Conservation (phyloP, 2,888 invertebrate species). For the Limnephilus rhombicus region DNA sequence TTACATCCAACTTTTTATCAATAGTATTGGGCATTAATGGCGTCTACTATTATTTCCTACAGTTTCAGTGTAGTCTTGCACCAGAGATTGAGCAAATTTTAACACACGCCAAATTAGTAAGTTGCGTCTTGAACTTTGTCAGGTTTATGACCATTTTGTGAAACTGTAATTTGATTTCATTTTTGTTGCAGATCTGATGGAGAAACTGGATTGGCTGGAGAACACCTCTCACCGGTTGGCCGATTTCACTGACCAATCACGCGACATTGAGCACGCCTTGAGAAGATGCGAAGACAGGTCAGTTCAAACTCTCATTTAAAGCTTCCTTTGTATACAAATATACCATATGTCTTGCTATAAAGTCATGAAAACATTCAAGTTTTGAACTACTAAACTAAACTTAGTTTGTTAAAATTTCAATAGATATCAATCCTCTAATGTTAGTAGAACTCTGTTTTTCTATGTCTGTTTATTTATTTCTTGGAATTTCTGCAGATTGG, state of each 20-base stretch:
- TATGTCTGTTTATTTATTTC: neutral
- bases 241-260: slow-evolving; percentile 90
- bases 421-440: neutral
- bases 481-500: slow-evolving; percentile 68
- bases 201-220: slow-evolving; percentile 88
- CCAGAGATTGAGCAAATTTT: neutral
- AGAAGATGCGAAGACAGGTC: slow-evolving; percentile 93
- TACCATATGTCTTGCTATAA: too few relatives aligned
- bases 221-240: slow-evolving; percentile 88
- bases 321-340: too few relatives aligned
- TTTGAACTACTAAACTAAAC: too few relatives aligned
- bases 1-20: too few relatives aligned
- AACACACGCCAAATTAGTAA: neutral
- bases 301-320: slow-evolving; percentile 69
- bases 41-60: too few relatives aligned
- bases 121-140: neutral
- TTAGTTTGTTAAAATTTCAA: neutral
- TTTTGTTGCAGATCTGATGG: slow-evolving; percentile 79
- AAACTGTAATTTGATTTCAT: neutral
- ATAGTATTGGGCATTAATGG: too few relatives aligned
- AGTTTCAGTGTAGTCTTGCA: slow-evolving; percentile 33
- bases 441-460: neutral
- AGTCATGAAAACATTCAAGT: too few relatives aligned
- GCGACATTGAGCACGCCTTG: slow-evolving; percentile 90
- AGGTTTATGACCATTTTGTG: neutral